A percentile compares a stretch with the other conserved stretches of the same genome.
Evolutionary conservation across 2,113 vertebrate species (phyloP).

Genomic region (Plotosus lineatus): DNA sequence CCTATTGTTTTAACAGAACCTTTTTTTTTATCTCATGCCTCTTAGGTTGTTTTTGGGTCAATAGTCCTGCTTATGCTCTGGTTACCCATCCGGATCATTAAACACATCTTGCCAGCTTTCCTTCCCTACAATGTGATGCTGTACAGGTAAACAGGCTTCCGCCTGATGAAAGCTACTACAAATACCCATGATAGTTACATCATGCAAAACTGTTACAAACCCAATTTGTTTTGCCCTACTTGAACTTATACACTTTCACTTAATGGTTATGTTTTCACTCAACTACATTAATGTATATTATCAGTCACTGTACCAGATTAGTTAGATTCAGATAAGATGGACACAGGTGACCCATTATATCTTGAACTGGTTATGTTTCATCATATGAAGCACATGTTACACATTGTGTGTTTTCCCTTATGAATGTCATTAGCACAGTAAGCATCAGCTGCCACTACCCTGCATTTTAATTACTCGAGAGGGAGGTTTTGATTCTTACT

Average conservation of each 20-base stretch:
- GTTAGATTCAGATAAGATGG: not conserved
- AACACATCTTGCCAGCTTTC: slow-evolving; percentile 85
- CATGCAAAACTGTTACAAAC: not conserved
- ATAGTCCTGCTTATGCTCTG: slow-evolving; percentile 97
- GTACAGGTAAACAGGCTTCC: slow-evolving; percentile 81
- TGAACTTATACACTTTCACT: not conserved
- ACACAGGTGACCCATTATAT: not conserved
- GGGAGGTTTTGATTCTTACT: not conserved
- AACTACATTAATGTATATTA: not conserved
- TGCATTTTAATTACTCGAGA: slow-evolving; percentile 1
- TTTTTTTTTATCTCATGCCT: not conserved
- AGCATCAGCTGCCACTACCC: slow-evolving; percentile 9
- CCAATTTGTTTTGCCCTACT: not conserved
- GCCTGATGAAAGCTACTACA: not conserved
- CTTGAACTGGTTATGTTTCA: slow-evolving; percentile 17
- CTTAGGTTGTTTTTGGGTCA: slow-evolving; percentile 94
- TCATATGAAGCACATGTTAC: slow-evolving; percentile 37
- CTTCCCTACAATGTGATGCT: slow-evolving; percentile 98
- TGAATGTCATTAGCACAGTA: not conserved
- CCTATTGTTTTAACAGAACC: not conserved
- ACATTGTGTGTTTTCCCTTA: slow-evolving; percentile 26
- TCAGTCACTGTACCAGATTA: not conserved
- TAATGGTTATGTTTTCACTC: not conserved
- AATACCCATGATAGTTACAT: slow-evolving; percentile 1
- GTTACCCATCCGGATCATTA: slow-evolving; percentile 94